Base-by-base conservation (phyloP, 2,113 vertebrate genomes). In the Platysternon megacephalum region DNA sequence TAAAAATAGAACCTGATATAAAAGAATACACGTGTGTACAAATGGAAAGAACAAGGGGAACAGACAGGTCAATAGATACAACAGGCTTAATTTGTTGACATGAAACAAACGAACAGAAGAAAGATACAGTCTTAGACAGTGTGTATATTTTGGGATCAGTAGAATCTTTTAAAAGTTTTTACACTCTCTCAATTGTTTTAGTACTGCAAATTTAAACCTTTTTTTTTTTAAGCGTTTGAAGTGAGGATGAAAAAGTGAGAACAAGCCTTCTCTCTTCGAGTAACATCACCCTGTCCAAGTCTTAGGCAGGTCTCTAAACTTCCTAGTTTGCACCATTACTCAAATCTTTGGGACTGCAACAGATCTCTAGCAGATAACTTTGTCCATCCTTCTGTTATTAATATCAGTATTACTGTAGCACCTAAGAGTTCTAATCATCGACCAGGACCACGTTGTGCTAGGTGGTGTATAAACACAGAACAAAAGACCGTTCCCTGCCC, bases 51-150 rank as follows among this genome's bases (percentile, higher is more conserved):
- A 58, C 56, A 61, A 91, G 35, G 35, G 74, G 89, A 95, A 97
- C 86, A 96, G 95, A 96, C 90, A 96, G 93, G 86, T 65, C 84
- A 44, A 91, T 1, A 90, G 95, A 96, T 82, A 65, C 84, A 96
- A 96, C 95, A 96, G 68, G 84, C 94, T 94, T 90, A 86, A 87
- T 94, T 89, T 96, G 93, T 90, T 97, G 93, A 91, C 91, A 94
- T 53, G 87, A 95, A 58, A 88, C 12, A 90, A 91, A 91, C 46
- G 84, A 42, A 78, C 26, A 28, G 72, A 85, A 48, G 11, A 61
- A 93, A 79, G 28, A 72, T 19, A 4, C 22, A 52, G 74, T 28
- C 14, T 26, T 72, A 10, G 26, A 76, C 35, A 81, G 79, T 0
- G 83, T 29, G 26, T 35, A 88, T 2, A 2, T 13, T 12, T 48